Evolutionary conservation across 2,888 invertebrate genomes (phyloP).

Genomic region (Trichacis sp.): DNA sequence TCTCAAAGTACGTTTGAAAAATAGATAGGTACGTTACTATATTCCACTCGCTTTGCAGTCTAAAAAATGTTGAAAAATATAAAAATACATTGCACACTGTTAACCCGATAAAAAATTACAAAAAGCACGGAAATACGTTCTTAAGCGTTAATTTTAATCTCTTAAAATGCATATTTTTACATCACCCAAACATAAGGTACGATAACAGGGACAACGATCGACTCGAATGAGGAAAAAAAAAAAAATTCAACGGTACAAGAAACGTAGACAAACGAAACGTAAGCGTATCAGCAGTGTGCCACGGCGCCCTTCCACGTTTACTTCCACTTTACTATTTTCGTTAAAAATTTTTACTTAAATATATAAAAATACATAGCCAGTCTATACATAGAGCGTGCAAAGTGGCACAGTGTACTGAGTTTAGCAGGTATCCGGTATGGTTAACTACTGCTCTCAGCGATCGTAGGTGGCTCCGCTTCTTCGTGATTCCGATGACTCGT

Average conservation of each 20-base stretch:
- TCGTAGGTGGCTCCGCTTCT: constrained; percentile 50
- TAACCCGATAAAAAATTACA: neutral
- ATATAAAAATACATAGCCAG: constrained; percentile 70
- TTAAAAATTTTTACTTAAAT: constrained; percentile 63
- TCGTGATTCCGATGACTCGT: constrained; percentile 53
- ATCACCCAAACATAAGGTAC: neutral
- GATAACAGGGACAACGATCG: neutral
- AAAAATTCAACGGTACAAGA: neutral
- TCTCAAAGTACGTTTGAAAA: neutral
- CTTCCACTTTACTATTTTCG: constrained; percentile 29
- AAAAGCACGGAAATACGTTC: neutral
- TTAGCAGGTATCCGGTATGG: constrained; percentile 60
- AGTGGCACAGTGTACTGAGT: constrained; percentile 68
- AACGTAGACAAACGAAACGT: neutral
- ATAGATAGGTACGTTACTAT: neutral
- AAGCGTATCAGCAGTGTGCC: neutral
- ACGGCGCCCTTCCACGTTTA: constrained; percentile 29
- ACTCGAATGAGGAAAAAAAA: neutral
- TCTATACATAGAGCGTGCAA: constrained; percentile 69
- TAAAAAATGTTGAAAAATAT: neutral
- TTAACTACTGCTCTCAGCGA: constrained; percentile 64
- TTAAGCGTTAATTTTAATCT: neutral
- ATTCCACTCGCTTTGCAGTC: too few species aligned
- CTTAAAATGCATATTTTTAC: neutral
- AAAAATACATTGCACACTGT: neutral